A percentile compares a stretch with the other conserved stretches of the same genome.
phyloP scores from a whole-genome alignment of 1,140 invertebrate species.

The Zophobas atratus region DNA sequence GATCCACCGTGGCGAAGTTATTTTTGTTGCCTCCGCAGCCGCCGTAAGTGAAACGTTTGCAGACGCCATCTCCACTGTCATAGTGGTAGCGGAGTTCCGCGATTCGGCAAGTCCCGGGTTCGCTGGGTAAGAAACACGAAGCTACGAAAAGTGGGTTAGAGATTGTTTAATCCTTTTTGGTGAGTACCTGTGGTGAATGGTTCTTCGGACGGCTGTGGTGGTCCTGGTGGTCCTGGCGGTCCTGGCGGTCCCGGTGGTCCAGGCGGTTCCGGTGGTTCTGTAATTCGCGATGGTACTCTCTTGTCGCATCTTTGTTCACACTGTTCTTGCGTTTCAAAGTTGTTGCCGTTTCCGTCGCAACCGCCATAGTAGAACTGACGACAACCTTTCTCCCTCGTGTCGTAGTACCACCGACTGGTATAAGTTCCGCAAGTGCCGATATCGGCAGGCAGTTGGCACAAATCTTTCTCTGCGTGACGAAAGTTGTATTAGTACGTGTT shows the following conservation, averaged over 20 bases:
- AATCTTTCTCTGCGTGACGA: conserved; percentile 75
- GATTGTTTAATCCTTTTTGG: neutral
- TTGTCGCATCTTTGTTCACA: conserved; percentile 76
- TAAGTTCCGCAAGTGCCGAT: conserved; percentile 88
- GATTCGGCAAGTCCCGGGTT: conserved; percentile 80
- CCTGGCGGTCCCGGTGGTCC: conserved; percentile 22
- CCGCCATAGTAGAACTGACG: conserved; percentile 87
- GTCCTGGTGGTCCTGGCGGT: conserved; percentile 19
- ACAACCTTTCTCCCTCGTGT: conserved; percentile 80
- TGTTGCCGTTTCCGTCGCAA: conserved; percentile 87
- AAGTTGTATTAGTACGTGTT: conserved; percentile 11
- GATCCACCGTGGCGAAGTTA: conserved; percentile 82
- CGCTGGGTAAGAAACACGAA: conserved; percentile 79
- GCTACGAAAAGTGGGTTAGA: conserved; percentile 69
- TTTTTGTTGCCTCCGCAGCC: conserved; percentile 92
- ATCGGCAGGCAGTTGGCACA: conserved; percentile 82
- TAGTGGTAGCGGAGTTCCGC: conserved; percentile 82
- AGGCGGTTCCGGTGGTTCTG: conserved; percentile 42
- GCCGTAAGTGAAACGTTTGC: conserved; percentile 86
- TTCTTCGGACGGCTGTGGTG: conserved; percentile 35
- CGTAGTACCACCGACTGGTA: conserved; percentile 86
- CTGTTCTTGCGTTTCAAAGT: conserved; percentile 79
- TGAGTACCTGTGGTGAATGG: conserved; percentile 57
- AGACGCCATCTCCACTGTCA: conserved; percentile 82
- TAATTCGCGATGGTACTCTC: conserved; percentile 41